Evolutionary conservation across 2,888 invertebrate genomes (phyloP), one percentile per base, ranked within the genome.

Genomic region (Heliconius cydno): DNA sequence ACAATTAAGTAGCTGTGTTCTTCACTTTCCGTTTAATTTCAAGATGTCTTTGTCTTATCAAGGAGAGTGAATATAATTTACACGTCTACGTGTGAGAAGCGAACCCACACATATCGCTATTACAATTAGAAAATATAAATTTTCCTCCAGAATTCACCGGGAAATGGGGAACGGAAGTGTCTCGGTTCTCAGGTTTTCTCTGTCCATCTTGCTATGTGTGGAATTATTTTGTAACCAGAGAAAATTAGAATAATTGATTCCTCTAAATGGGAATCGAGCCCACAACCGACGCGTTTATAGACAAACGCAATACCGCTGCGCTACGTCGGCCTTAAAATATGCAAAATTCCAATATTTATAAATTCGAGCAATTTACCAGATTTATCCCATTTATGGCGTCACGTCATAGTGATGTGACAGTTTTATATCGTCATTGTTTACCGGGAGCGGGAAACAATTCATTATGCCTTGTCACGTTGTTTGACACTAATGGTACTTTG

Each of bases 401-500:
- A 46, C 22, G 75, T 75, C 75, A 75, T 3, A 46, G n/a, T 66
- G 75, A 73, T 41, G 75, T 75, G 63, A 66, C 75, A 46, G 63
- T 75, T 75, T 75, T 28, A 66, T 66, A 46, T 65, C 63, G 63
- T 75, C 75, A 75, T 66, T 75, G 75, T 75, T 66, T 75, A 41
- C 65, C 2, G 46, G 22, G 34, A 66, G 63, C 41, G 75, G 75
- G 41, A 66, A 75, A 66, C 65, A 41, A 75, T 75, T 41, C 34
- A 73, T 73, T 73, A 73, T 46, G 41, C 22, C 65, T 3, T 65
- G 75, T 75, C 75, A 75, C 30, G 28, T 22, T 75, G 66, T 75
- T 66, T 66, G 75, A 75, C 63, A 63, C 28, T 73, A 57, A 73
- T 73, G 60, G 60, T 25, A 28, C 75, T 75, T 46, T 75, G 75